Evolutionary conservation across 2,888 invertebrate genomes (phyloP), one percentile per base, ranked within the genome.

Genomic region (Candidula unifasciata): DNA sequence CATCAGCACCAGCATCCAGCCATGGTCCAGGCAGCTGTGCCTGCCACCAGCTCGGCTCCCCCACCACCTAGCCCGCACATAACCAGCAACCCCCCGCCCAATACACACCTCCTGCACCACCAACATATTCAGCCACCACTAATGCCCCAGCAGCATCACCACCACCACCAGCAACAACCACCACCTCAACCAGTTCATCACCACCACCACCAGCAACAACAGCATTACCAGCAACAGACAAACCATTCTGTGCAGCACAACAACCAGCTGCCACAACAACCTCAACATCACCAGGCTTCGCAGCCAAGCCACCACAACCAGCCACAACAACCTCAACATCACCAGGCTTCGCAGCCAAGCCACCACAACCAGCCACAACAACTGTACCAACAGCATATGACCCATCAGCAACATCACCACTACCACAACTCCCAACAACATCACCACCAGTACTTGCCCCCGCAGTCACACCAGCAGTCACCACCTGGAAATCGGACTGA

Each of bases 81-180:
- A 33, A 10, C 73, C 37, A 84, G 24, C 64, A 68, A 77, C 57
- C 85, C 30, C 30, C 69, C 81, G 37, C 44, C 77, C 24, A 37
- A 33, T 13, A 54, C 71, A 33, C 82, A 78, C 2, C 80, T 64
- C 30, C n/a, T 66, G 35, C 85, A 82, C 8, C 82, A 82, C 16
- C 64, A 60, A n/a, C 69, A 82, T n/a, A 52, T 27, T 30, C 83
- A 69, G 3, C 78, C 76, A 21, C 71, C 64, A 18, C 85, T 66
- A 5, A 44, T 30, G 24, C 21, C 66, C 27, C 80, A 57, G 24
- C 82, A 66, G 1, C 77, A 83, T 24, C 52, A 57, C 24, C 83
- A 84, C 16, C 79, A 84, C 33, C 79, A 83, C 57, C 79, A 83
- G 37, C 80, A 60, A 0, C 79, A 52, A 27, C 83, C 78, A 18